Evolutionary conservation across 2,797 vertebrate species (phyloP).

Genomic region (Spea hammondii): DNA sequence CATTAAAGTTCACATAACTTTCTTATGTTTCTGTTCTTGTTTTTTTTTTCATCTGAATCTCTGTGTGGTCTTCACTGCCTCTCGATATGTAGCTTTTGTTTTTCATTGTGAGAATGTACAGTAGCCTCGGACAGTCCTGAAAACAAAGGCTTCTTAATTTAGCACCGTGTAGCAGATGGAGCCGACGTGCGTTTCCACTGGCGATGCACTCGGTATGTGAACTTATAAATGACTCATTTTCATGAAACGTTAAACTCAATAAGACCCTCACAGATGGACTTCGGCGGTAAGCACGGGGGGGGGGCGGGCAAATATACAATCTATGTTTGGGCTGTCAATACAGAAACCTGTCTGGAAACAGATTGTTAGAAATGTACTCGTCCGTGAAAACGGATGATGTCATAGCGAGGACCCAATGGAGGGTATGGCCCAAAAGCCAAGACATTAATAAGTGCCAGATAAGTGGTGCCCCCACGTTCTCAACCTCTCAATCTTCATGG

Average conservation of each 20-base stretch:
- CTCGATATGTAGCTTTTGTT: not conserved
- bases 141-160: conserved; percentile 25
- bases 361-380: not conserved
- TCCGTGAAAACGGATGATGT: no score
- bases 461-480: no score
- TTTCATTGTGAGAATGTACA: conserved; percentile 26
- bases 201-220: conserved; percentile 27
- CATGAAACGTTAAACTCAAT: not conserved
- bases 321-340: no score
- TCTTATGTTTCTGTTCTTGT: not conserved
- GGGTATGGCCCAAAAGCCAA: no score
- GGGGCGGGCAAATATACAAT: no score
- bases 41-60: conserved; percentile 5
- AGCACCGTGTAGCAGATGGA: conserved; percentile 33
- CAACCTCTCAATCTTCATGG: no score
- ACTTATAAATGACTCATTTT: conserved; percentile 12
- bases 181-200: conserved; percentile 36
- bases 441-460: no score
- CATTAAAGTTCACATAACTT: not conserved
- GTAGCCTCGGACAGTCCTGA: conserved; percentile 16
- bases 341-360: not conserved
- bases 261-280: not conserved
- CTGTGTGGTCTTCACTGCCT: conserved; percentile 15
- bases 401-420: no score
- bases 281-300: not conserved